Conservation (phyloP, 2,797 vertebrate genomes). For the Heteromormyrus szaboi region DNA sequence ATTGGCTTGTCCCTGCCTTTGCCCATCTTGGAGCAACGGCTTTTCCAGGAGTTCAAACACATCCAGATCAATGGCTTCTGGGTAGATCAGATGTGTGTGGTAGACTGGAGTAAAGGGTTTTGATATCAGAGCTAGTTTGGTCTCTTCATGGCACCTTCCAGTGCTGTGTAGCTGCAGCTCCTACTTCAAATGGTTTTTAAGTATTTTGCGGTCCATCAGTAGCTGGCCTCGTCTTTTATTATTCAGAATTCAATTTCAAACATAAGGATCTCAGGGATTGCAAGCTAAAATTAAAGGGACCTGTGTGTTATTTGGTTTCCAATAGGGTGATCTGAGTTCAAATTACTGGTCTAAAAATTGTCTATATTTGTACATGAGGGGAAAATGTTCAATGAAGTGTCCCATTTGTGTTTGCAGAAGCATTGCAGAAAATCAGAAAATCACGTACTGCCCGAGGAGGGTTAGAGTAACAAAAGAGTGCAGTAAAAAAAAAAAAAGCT, state of each 20-base stretch:
- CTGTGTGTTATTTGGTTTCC: conserved; percentile 51
- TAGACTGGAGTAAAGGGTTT: neutral
- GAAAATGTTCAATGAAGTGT: conserved; percentile 3
- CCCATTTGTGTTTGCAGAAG: conserved; percentile 24
- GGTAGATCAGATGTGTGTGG: neutral
- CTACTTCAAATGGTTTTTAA: conserved; percentile 20
- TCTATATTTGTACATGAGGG: conserved; percentile 53
- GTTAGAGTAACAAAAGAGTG: conserved; percentile 29
- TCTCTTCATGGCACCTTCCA: neutral
- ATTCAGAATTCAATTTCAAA: conserved; percentile 54
- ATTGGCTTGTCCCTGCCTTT: neutral
- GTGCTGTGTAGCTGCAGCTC: neutral
- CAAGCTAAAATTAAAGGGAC: conserved; percentile 62
- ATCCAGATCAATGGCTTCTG: neutral
- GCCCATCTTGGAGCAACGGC: neutral
- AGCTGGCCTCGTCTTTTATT: conserved; percentile 57
- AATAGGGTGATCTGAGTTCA: conserved; percentile 43
- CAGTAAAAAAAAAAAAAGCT: neutral
- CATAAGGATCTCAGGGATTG: conserved; percentile 70
- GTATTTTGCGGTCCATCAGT: conserved; percentile 57
- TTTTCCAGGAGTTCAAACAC: neutral
- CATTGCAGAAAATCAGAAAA: conserved; percentile 29
- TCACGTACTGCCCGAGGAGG: conserved; percentile 22
- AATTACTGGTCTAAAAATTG: conserved; percentile 47
- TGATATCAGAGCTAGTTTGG: neutral